phyloP scores from a whole-genome alignment of 2,113 vertebrate species.

The Mesoclemmys tuberculata region DNA sequence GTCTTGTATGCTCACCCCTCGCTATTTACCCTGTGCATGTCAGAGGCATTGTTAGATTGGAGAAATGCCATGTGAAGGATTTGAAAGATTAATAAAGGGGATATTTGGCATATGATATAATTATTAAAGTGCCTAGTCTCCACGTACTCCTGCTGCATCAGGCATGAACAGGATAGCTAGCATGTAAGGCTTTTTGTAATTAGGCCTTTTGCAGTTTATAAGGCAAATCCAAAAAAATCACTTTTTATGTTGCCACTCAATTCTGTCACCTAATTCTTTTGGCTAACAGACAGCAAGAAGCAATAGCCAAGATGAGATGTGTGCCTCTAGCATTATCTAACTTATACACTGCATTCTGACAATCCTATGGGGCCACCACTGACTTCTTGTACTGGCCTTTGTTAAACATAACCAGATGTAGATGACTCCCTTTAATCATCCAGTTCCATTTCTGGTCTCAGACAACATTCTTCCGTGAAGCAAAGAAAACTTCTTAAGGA shows the following conservation, averaged over 20 bases:
- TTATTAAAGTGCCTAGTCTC: not conserved
- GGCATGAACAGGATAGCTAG: not conserved
- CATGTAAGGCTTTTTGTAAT: not conserved
- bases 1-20: fast-evolving
- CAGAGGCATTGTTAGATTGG: not conserved
- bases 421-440: conserved; percentile 72
- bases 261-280: conserved; percentile 26
- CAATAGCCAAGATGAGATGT: not conserved
- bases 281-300: conserved; percentile 49
- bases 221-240: conserved; percentile 1
- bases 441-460: conserved; percentile 55
- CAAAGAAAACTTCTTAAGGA: conserved; percentile 73
- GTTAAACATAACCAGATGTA: conserved; percentile 64
- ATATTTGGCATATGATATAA: not conserved
- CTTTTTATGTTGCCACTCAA: not conserved
- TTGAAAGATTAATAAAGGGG: not conserved
- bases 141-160: not conserved
- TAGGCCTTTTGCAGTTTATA: not conserved
- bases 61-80: conserved; percentile 9
- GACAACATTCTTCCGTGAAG: conserved; percentile 61
- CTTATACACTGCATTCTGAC: conserved; percentile 32
- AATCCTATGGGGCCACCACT: conserved; percentile 27
- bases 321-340: conserved; percentile 39
- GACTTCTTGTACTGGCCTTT: conserved; percentile 44
- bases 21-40: not conserved